Base-by-base conservation (phyloP, 2,797 vertebrate species). In the Danio kyathit region DNA sequence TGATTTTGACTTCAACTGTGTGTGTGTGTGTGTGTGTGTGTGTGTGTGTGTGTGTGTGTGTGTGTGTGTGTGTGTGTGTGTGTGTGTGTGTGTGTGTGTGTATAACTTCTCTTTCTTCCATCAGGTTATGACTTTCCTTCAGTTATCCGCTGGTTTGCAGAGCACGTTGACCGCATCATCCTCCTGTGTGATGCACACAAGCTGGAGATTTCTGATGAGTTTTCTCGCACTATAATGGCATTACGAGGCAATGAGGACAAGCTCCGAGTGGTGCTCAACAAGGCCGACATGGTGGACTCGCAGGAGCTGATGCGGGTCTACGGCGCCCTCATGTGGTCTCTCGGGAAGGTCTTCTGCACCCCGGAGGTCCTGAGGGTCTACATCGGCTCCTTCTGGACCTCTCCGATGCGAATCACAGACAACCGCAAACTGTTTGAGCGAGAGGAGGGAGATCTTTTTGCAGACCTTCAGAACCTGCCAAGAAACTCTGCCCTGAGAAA, bases 261-360 rank as follows among this genome's bases (percentile, higher is more conserved):
- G 91, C 89, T 98, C 86, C 94, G 96, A 0, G 96, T 98, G 84
- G 95, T 97, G 76, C 95, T 98, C 65, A 98, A 98, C 94, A 97
- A 98, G 86, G 96, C 96, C 0, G 97, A 98, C 92, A 92, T 90
- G 89, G 96, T 97, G 90, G 95, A 96, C 86, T 95, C 96, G 0
- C 97, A 97, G 84, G 95, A 97, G 92, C 91, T 97, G 78, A 96
- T 97, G 96, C 92, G 96, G 2, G 96, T 97, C 74, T 98, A 98
- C 0, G 97, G 97, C 0, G 94, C 96, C 65, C 94, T 98, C 89
- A 97, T 98, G 97, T 98, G 97, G 97, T 95, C 96, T 0, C 89
- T 98, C 84, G 96, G 96, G 13, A 97, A 97, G 88, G 96, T 95
- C 85, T 96, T 98, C 86, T 89, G 90, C 82, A 97, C 96, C 1